phyloP scores from a whole-genome alignment of 1,140 invertebrate genomes.

The Trissolcus basalis region DNA sequence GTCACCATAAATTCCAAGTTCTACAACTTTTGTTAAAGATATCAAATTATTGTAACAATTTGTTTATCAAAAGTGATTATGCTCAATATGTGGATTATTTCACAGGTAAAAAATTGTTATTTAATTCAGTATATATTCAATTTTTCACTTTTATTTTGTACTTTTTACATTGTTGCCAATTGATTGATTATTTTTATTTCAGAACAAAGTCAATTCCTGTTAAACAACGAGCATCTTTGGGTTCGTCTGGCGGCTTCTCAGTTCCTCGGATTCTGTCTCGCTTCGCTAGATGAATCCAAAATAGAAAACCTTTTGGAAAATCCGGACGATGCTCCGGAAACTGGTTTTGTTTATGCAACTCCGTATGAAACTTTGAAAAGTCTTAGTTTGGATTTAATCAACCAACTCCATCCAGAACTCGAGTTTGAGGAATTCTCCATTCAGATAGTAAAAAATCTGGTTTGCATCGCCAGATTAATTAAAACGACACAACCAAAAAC shows the following conservation, averaged over 20 bases:
- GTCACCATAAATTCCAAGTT: slow-evolving; percentile 84
- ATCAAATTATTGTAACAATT: slow-evolving; percentile 74
- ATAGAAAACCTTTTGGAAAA: slow-evolving; percentile 74
- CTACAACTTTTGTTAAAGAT: slow-evolving; percentile 82
- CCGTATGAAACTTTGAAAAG: slow-evolving; percentile 80
- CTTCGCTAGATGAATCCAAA: slow-evolving; percentile 79
- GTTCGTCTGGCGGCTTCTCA: slow-evolving; percentile 85
- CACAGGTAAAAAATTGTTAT: slow-evolving; percentile 70
- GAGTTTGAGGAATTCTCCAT: slow-evolving; percentile 79
- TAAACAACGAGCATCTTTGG: slow-evolving; percentile 82
- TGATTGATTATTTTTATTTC: slow-evolving; percentile 59
- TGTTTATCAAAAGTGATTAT: slow-evolving; percentile 76
- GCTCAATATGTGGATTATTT: slow-evolving; percentile 71
- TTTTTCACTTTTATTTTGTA: neutral
- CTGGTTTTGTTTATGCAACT: slow-evolving; percentile 80
- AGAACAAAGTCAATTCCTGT: slow-evolving; percentile 75
- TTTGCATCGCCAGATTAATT: slow-evolving; percentile 82
- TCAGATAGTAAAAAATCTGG: slow-evolving; percentile 84
- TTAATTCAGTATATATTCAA: neutral
- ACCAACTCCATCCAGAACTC: slow-evolving; percentile 81
- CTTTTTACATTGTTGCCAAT: slow-evolving; percentile 4
- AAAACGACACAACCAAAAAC: slow-evolving; percentile 72
- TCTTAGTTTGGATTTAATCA: slow-evolving; percentile 83
- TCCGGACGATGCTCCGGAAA: slow-evolving; percentile 50
- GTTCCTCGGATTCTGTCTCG: slow-evolving; percentile 84